Conservation (phyloP, 2,797 vertebrate genomes). For the Helarctos malayanus region DNA sequence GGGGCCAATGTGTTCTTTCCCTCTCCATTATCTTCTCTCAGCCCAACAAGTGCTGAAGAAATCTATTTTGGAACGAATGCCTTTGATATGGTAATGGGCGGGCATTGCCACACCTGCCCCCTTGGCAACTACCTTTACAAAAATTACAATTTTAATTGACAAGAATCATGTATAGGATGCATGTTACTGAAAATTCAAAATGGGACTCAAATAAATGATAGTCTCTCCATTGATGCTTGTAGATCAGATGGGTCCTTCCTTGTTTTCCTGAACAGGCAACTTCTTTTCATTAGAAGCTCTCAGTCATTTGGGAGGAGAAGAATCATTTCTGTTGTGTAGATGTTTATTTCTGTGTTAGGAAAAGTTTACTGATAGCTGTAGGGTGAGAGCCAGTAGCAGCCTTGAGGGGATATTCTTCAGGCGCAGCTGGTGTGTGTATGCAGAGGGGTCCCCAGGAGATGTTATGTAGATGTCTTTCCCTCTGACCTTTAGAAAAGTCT, state of each 20-base stretch:
- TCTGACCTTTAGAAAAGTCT: not conserved
- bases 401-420: not conserved
- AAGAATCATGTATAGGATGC: not conserved
- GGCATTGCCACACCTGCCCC: not conserved
- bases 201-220: not conserved
- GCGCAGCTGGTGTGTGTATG: no score
- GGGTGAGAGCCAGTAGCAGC: not conserved
- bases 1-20: not conserved
- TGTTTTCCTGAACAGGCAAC: not conserved
- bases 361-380: not conserved
- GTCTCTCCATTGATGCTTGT: fast-evolving
- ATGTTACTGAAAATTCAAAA: not conserved
- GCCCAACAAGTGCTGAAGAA: not conserved
- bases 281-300: not conserved
- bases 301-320: not conserved
- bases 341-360: not conserved
- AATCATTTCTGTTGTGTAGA: not conserved
- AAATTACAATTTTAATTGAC: not conserved
- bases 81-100: not conserved
- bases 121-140: not conserved
- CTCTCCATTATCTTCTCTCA: not conserved
- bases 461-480: not conserved
- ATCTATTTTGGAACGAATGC: not conserved
- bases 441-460: not conserved
- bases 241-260: not conserved